Conservation (phyloP, 2,888 invertebrate genomes). For the Azorinus chamasolen region DNA sequence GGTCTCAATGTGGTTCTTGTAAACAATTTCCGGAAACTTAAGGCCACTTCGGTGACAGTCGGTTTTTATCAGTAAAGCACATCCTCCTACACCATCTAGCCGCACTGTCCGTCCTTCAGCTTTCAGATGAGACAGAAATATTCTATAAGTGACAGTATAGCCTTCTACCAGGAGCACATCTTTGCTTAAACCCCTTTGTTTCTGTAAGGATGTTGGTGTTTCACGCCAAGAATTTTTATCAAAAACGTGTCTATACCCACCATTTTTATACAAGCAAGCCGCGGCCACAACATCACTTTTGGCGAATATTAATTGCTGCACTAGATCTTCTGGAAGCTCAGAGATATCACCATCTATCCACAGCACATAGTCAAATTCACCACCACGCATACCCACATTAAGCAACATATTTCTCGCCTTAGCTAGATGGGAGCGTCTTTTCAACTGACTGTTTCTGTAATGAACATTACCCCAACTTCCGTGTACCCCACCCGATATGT, state of each 20-base stretch:
- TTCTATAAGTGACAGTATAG: slow-evolving; percentile 72
- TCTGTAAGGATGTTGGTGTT: slow-evolving; percentile 72
- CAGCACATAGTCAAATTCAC: slow-evolving; percentile 75
- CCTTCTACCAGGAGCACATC: slow-evolving; percentile 81
- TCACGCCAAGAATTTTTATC: slow-evolving; percentile 84
- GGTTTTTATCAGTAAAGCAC: slow-evolving; percentile 77
- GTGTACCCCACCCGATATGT: slow-evolving; percentile 67
- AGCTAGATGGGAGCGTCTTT: slow-evolving; percentile 79
- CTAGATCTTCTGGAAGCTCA: slow-evolving; percentile 75
- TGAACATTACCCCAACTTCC: slow-evolving; percentile 75
- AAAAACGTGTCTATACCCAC: slow-evolving; percentile 65
- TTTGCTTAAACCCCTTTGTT: slow-evolving; percentile 61
- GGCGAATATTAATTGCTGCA: slow-evolving; percentile 79
- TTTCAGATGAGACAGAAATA: slow-evolving; percentile 77
- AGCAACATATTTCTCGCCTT: slow-evolving; percentile 78
- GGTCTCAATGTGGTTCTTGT: slow-evolving; percentile 82
- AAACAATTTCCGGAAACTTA: slow-evolving; percentile 78
- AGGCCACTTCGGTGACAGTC: slow-evolving; percentile 79
- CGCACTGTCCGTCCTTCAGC: slow-evolving; percentile 79
- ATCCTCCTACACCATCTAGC: slow-evolving; percentile 84
- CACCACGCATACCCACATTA: slow-evolving; percentile 64
- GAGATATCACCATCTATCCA: slow-evolving; percentile 83
- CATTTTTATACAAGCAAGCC: slow-evolving; percentile 74
- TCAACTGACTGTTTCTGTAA: slow-evolving; percentile 67
- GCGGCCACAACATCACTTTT: slow-evolving; percentile 78